A percentile compares a stretch with the other conserved stretches of the same genome.
Evolutionary conservation across 1,140 invertebrate species (phyloP).

Genomic region (Battus philenor): DNA sequence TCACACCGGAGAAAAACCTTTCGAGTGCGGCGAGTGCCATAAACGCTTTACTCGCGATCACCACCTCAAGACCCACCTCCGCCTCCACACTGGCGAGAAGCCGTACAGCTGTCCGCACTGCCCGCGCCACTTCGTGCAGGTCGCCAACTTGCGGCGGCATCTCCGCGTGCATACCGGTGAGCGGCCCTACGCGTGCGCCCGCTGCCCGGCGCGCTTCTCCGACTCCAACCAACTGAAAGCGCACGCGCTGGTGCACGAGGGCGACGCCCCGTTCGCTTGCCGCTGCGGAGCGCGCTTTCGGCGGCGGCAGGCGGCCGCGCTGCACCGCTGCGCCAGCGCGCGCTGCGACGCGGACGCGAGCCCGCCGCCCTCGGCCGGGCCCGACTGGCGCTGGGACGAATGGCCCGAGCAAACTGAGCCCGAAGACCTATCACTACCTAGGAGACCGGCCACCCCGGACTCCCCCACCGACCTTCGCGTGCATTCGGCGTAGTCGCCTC

Average conservation of each 20-base stretch:
- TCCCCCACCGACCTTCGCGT: conserved; percentile 66
- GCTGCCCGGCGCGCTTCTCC: conserved; percentile 93
- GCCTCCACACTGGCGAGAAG: conserved; percentile 95
- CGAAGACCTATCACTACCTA: conserved; percentile 82
- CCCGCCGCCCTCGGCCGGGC: conserved; percentile 52
- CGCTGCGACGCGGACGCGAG: conserved; percentile 47
- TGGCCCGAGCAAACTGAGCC: conserved; percentile 91
- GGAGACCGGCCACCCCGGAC: conserved; percentile 62
- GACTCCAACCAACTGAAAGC: conserved; percentile 96
- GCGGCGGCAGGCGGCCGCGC: conserved; percentile 88
- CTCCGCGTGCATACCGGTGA: conserved; percentile 97
- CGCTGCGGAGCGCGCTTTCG: conserved; percentile 87
- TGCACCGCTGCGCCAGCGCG: conserved; percentile 85
- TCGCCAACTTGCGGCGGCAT: conserved; percentile 94
- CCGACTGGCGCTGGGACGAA: conserved; percentile 64
- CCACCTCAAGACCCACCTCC: conserved; percentile 94
- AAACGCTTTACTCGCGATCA: conserved; percentile 98
- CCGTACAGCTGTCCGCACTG: conserved; percentile 95
- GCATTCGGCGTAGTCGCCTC: conserved; percentile 60
- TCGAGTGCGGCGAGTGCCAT: conserved; percentile 95
- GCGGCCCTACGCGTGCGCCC: conserved; percentile 93
- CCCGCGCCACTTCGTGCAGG: conserved; percentile 94
- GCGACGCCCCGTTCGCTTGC: conserved; percentile 92
- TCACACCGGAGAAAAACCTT: conserved; percentile 97
- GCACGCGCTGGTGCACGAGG: conserved; percentile 91